A percentile compares a stretch with the other conserved stretches of the same genome.
Evolutionary conservation across 2,113 vertebrate species (phyloP).

Genomic region (Chaetops frenatus): DNA sequence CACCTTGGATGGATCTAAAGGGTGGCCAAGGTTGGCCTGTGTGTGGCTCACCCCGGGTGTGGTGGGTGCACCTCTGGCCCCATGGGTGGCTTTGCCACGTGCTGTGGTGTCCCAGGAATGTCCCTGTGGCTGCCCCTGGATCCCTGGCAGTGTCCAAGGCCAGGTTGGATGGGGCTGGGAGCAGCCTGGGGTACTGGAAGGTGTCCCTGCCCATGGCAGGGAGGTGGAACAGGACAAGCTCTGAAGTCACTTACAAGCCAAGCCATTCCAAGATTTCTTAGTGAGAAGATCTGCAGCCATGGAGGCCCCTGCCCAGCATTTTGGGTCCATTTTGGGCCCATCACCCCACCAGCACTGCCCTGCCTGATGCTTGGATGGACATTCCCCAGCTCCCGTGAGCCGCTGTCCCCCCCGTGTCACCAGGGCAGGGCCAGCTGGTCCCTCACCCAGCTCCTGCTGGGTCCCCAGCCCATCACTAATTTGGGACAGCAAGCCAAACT

Average conservation of each 20-base stretch:
- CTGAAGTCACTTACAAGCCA: background rate
- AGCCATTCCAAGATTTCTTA: background rate
- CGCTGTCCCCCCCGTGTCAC: fast-evolving
- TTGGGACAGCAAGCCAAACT: background rate
- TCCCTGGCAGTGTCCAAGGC: background rate
- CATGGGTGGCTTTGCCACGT: background rate
- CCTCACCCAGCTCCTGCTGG: background rate
- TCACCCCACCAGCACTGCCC: background rate
- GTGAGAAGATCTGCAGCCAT: background rate
- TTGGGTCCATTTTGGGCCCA: background rate
- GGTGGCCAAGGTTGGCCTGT: background rate
- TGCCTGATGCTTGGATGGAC: background rate
- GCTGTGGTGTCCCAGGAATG: background rate
- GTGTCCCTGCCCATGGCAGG: background rate
- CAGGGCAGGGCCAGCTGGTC: background rate
- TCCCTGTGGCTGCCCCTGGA: background rate
- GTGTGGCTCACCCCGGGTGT: background rate
- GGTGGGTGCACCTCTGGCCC: fast-evolving
- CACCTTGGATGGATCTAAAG: background rate
- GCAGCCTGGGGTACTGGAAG: background rate
- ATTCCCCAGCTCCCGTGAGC: background rate
- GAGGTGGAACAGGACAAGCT: fast-evolving
- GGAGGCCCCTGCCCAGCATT: background rate
- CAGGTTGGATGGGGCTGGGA: fast-evolving
- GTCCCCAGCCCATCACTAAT: background rate